phyloP scores from a whole-genome alignment of 2,113 vertebrate species.

The Origma solitaria region DNA sequence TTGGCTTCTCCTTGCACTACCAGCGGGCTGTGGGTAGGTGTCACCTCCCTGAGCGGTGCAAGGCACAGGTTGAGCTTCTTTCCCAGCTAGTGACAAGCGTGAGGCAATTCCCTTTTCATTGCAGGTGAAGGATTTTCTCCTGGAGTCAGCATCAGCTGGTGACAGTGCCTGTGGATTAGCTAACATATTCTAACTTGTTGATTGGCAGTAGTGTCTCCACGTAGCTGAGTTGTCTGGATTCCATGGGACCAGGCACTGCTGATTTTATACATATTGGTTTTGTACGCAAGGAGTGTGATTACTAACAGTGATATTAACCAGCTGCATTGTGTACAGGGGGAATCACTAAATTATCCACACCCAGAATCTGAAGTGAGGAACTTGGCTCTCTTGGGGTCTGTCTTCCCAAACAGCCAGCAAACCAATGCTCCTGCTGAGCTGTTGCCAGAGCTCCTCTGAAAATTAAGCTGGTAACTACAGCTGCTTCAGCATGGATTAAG shows the following conservation, averaged over 20 bases:
- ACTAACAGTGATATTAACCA: background rate
- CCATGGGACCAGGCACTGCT: background rate
- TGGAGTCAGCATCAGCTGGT: background rate
- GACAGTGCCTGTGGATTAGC: background rate
- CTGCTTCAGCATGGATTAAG: background rate
- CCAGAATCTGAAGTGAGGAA: background rate
- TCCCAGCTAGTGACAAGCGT: background rate
- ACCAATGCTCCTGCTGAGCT: background rate
- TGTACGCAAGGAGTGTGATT: background rate
- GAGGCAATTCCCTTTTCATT: background rate
- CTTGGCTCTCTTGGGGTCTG: background rate
- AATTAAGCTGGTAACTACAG: background rate
- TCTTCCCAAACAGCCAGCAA: background rate
- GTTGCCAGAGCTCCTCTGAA: background rate
- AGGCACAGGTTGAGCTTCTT: background rate
- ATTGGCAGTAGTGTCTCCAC: background rate
- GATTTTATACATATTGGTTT: background rate
- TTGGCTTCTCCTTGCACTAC: constrained; percentile 95
- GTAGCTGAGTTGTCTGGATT: background rate
- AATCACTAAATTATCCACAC: background rate
- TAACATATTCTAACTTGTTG: background rate
- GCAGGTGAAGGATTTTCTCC: background rate
- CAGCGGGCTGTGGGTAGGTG: constrained; percentile 83
- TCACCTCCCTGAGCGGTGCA: background rate
- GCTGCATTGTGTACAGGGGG: background rate